Evolutionary conservation across 2,797 vertebrate genomes (phyloP), one percentile per base, ranked within the genome.

Genomic region (Rhadinocentrus ornatus): DNA sequence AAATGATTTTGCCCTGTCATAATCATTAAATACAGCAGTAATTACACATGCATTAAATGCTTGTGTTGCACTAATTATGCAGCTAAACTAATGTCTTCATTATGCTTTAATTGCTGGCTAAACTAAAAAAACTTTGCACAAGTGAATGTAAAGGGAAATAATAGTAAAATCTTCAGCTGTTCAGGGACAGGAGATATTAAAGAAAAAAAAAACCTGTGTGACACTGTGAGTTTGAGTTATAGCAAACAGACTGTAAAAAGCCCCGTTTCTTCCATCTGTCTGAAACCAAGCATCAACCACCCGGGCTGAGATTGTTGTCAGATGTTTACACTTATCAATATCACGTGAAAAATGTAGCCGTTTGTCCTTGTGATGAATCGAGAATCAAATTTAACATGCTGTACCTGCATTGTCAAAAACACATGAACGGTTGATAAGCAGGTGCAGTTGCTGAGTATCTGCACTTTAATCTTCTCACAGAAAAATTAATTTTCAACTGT

Each of bases 21-120:
- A 71, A 46, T 80, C 68, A 72, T 48, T 48, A 77, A 73, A 69
- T 27, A 57, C 55, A 41, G 7, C 15, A 60, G 35, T 87, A 86
- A 87, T 89, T 80, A 20, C 54, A 85, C 83, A 85, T 76, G 80
- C 81, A 83, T 83, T 66, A 74, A 81, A 80, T 73, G 78, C 80
- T 82, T 68, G 80, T 4, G 22, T 61, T 68, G 80, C 76, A 79
- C 63, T 72, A 89, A 88, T 87, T 88, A 86, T 56, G 75, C 64
- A 13, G 62, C 63, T 13, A 80, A 81, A 82, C 81, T 55, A 82
- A 86, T 85, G 77, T 65, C 77, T 81, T 86, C 82, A 88, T 88
- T 87, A 84, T 66, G 80, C 34, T 27, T 82, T 85, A 83, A 90
- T 86, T 80, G 79, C 74, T 70, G 71, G 62, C 61, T 77, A 35